A percentile compares a stretch with the other conserved stretches of the same genome.
These are phyloP conservation scores for Lasius platythorax DNA, from an alignment of 2,888 invertebrate species.

Conservation along the genomic window DNA sequence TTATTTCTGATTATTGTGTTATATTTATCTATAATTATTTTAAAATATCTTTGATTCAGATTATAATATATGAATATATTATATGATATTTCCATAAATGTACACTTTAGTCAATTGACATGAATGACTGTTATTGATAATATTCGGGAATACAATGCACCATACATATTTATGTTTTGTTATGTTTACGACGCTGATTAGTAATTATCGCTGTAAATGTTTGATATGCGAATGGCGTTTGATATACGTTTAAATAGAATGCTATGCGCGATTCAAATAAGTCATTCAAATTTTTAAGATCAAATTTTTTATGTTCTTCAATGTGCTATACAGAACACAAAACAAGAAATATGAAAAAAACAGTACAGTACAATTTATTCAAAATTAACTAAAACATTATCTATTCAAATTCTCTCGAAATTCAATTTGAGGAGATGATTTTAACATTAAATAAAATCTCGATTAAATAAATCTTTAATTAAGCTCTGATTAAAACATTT, in stretches of 20 bases:
- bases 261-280: background rate
- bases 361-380: background rate
- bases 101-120: background rate
- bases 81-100: background rate
- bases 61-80: no score
- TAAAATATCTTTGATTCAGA: background rate
- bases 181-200: background rate
- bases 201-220: background rate
- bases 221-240: background rate
- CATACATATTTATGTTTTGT: background rate
- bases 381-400: background rate
- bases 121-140: background rate
- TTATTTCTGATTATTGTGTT: constrained; percentile 1
- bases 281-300: background rate
- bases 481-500: background rate
- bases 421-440: background rate
- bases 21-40: background rate
- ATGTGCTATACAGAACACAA: background rate
- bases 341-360: background rate
- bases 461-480: background rate
- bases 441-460: background rate
- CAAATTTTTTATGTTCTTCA: background rate
- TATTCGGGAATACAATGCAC: background rate
- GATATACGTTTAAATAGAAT: constrained; percentile 8
- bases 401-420: background rate